Evolutionary conservation across 1,140 invertebrate genomes (phyloP).

Genomic region (Liolophura sinensis): DNA sequence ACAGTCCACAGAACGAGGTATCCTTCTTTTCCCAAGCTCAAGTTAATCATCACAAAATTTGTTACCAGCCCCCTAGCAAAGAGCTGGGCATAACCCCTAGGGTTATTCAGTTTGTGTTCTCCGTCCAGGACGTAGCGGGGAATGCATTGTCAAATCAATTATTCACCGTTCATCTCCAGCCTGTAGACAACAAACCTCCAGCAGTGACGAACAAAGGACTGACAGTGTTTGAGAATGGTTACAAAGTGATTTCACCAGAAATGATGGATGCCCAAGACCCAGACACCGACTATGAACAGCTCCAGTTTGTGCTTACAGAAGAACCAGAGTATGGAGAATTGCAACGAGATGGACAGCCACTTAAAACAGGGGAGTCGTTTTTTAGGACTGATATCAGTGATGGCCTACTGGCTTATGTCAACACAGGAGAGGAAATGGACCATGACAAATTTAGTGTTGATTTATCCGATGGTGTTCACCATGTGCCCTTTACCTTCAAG

Average conservation of each 20-base stretch:
- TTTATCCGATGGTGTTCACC: conserved; percentile 58
- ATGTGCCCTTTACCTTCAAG: conserved; percentile 49
- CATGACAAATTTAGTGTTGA: conserved; percentile 53
- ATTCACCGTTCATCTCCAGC: conserved; percentile 52
- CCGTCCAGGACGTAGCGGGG: conserved; percentile 52
- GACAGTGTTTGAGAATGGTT: conserved; percentile 50
- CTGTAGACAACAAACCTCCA: conserved; percentile 58
- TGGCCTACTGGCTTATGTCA: conserved; percentile 51
- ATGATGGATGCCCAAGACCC: conserved; percentile 53
- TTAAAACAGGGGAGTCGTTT: conserved; percentile 49
- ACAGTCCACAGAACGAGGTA: conserved; percentile 40
- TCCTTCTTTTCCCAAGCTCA: conserved; percentile 55
- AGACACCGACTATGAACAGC: conserved; percentile 44
- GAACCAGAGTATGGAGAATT: conserved; percentile 45
- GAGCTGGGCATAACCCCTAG: conserved; percentile 54
- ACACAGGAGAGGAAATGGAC: conserved; percentile 43
- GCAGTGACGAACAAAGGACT: conserved; percentile 48
- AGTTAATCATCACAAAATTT: conserved; percentile 57
- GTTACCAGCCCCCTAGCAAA: conserved; percentile 53
- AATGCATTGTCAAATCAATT: conserved; percentile 51
- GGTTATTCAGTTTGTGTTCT: conserved; percentile 54
- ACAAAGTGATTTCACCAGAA: conserved; percentile 39
- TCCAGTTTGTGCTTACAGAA: conserved; percentile 45
- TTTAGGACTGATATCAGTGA: conserved; percentile 40
- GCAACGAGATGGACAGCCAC: conserved; percentile 22